Conservation (phyloP, 2,113 vertebrate species). For the Sylvilagus bachmani region DNA sequence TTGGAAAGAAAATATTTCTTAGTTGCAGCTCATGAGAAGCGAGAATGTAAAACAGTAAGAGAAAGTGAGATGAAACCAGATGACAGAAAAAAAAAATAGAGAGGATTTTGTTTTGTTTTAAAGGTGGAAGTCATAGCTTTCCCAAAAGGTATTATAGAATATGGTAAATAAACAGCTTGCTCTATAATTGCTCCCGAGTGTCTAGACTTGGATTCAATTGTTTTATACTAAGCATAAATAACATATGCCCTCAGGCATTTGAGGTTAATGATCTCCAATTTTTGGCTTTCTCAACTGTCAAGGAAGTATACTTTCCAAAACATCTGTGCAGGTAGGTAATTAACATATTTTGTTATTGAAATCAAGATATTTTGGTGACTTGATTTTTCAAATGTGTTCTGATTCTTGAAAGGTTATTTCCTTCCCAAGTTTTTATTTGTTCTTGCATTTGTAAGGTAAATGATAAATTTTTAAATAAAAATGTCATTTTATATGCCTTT, state of each 20-base stretch:
- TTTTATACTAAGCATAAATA: conserved; percentile 67
- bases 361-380: conserved; percentile 46
- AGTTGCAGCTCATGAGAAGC: conserved; percentile 6
- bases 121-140: conserved; percentile 38
- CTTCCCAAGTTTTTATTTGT: not conserved
- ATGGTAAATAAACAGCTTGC: conserved; percentile 60
- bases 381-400: conserved; percentile 8
- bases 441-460: not conserved
- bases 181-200: conserved; percentile 64
- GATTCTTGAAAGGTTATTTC: conserved; percentile 54
- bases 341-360: conserved; percentile 64
- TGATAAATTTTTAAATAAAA: conserved; percentile 41
- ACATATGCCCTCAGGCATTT: conserved; percentile 48
- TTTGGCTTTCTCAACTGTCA: conserved; percentile 50
- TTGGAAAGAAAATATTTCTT: not conserved
- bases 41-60: not conserved
- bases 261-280: conserved; percentile 72
- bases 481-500: conserved; percentile 27
- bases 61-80: not conserved
- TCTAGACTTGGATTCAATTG: conserved; percentile 63
- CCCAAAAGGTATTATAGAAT: not conserved
- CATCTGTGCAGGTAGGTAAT: conserved; percentile 53
- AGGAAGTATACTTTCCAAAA: conserved; percentile 71
- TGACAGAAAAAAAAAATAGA: not conserved
- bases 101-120: conserved; percentile 46